Evolutionary conservation across 2,888 invertebrate genomes (phyloP).

Genomic region (Piscicola geometra): DNA sequence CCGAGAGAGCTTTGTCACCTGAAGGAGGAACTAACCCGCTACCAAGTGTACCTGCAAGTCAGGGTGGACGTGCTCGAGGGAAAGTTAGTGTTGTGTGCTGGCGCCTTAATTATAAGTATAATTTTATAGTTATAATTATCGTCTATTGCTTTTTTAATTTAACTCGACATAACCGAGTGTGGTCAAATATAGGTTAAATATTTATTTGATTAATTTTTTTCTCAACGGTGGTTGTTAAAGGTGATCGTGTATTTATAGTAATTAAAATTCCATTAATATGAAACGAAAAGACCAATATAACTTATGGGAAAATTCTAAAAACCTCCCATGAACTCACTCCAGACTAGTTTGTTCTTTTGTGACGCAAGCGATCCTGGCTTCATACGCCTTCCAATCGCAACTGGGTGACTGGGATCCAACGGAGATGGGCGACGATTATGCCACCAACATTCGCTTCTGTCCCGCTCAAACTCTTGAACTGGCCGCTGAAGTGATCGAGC

Average conservation of each 20-base stretch:
- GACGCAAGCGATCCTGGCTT: constrained; percentile 88
- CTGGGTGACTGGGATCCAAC: constrained; percentile 80
- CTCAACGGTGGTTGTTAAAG: no score
- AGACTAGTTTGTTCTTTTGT: constrained; percentile 93
- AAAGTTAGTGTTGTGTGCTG: constrained; percentile 59
- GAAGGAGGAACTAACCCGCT: constrained; percentile 64
- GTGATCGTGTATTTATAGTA: no score
- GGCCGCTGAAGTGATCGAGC: constrained; percentile 85
- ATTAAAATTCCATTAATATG: no score
- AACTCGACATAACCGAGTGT: no score
- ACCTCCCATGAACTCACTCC: constrained; percentile 14
- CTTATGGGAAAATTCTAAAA: not conserved
- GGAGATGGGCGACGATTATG: constrained; percentile 64
- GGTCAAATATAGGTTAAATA: no score
- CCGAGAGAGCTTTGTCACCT: constrained; percentile 93
- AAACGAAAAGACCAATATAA: no score
- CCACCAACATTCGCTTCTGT: constrained; percentile 85
- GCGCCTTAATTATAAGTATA: no score
- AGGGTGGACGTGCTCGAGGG: constrained; percentile 66
- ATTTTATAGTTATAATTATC: not conserved
- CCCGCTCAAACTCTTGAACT: constrained; percentile 85
- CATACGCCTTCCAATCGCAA: constrained; percentile 87
- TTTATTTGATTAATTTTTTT: no score
- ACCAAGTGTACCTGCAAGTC: constrained; percentile 90
- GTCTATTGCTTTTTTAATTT: not conserved